Conservation (phyloP, 2,797 vertebrate species). For the Pyrocephalus nanus region DNA sequence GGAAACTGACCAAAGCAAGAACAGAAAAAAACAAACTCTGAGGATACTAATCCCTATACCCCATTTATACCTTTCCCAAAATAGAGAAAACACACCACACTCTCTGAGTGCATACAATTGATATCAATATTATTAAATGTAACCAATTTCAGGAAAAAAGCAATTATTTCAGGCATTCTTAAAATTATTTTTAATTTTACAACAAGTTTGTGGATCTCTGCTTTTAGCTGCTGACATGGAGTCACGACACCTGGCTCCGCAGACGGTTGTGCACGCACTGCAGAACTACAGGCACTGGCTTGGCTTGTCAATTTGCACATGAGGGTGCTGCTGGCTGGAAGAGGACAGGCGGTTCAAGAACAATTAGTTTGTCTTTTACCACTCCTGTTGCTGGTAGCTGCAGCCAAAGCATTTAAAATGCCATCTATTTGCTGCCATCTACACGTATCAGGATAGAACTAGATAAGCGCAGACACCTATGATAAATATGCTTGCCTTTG, state of each 20-base stretch:
- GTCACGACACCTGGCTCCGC: not conserved
- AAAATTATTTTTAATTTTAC: not conserved
- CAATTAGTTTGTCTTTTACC: not conserved
- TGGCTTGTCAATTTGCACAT: not conserved
- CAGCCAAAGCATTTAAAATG: not conserved
- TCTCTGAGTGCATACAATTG: not conserved
- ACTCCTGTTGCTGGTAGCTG: not conserved
- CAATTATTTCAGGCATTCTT: not conserved
- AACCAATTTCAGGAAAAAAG: not conserved
- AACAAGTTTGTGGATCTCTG: not conserved
- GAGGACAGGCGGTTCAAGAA: slow-evolving; percentile 21
- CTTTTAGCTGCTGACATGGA: not conserved
- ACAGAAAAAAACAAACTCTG: not conserved
- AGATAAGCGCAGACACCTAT: not conserved
- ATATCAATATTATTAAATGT: not conserved
- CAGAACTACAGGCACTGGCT: not conserved
- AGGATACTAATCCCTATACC: not conserved
- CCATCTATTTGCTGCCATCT: not conserved
- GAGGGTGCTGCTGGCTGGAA: not conserved
- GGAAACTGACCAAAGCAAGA: not conserved
- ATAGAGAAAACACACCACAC: not conserved
- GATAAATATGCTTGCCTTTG: not conserved
- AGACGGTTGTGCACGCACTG: fast-evolving
- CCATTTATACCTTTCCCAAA: not conserved
- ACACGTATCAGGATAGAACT: not conserved